Evolutionary conservation across 2,113 vertebrate species (phyloP), one percentile per base, ranked within the genome.

Genomic region (Pandion haliaetus): DNA sequence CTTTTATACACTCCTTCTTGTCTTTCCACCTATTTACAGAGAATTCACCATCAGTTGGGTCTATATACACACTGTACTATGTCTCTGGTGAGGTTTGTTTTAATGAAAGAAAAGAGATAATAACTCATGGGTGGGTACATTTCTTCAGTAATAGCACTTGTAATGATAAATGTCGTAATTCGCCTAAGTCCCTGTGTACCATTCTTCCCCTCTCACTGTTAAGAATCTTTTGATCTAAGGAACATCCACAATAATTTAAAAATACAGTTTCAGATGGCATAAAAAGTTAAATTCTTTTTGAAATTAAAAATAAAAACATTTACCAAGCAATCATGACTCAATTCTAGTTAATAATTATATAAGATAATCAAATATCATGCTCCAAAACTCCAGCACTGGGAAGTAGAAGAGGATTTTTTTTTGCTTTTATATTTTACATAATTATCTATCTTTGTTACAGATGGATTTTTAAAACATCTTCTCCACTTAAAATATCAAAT

Each of bases 221-320:
- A 59, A 80, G 25, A 74, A 40, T 71, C 14, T 80, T 88, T 88
- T 89, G 34, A 85, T 95, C 20, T 86, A 45, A 82, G 62, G 19
- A 91, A 58, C 23, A 55, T 38, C 28, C n/a, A 42, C 2, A 17
- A 66, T 85, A 69, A 90, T 82, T 94, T 88, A 81, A 92, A 91
- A 89, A 57, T 77, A 72, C 31, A 54, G 19, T 77, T 94, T 91
- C 65, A 85, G 38, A 40, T 70, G 57, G 21, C 59, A 44, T 49
- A 89, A 93, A 91, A 90, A 77, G 10, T 84, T 58, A 81, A 65
- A 90, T 92, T 82, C 1, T n/a, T 94, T 95, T 90, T 86, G 19
- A 92, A 93, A 89, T 85, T n/a, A 85, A 89, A 95, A 92, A 91
- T 73, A 86, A 97, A 90, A 69, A 1, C 42, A 90, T 86, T 94